phyloP scores from a whole-genome alignment of 2,797 vertebrate genomes.

The Darevskia nairensis region DNA sequence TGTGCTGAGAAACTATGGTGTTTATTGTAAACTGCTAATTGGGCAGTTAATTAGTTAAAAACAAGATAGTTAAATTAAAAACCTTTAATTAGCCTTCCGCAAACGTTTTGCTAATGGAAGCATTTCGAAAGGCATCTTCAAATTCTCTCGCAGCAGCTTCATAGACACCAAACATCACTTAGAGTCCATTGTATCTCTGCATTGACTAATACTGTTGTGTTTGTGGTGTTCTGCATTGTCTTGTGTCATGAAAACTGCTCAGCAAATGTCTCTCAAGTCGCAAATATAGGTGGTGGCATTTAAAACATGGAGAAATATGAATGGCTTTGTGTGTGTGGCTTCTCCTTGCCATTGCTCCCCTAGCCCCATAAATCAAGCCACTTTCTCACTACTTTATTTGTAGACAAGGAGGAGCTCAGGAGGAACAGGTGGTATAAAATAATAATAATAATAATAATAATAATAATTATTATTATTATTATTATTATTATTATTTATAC shows the following conservation, averaged over 20 bases:
- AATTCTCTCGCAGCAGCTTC: not conserved
- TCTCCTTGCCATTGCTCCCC: no score
- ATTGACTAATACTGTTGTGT: no score
- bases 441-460: no score
- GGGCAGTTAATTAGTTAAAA: conserved; percentile 40
- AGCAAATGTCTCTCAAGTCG: not conserved
- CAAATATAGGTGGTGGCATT: no score
- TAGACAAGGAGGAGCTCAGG: not conserved
- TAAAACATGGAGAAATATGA: no score
- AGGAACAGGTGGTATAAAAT: not conserved
- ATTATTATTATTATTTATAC: no score
- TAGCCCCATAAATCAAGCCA: no score
- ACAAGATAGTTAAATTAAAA: conserved; percentile 22
- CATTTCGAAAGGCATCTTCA: not conserved
- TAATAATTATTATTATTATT: no score
- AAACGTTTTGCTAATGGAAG: conserved; percentile 33
- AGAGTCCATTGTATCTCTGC: not conserved
- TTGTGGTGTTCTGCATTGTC: not conserved
- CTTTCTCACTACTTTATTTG: no score
- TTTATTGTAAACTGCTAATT: conserved; percentile 35
- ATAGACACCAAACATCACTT: not conserved
- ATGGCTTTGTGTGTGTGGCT: no score
- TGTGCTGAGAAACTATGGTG: not conserved
- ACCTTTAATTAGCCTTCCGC: conserved; percentile 9
- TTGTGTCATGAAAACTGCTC: not conserved